Evolutionary conservation across 2,113 vertebrate species (phyloP).

Genomic region (Sylvilagus bachmani): DNA sequence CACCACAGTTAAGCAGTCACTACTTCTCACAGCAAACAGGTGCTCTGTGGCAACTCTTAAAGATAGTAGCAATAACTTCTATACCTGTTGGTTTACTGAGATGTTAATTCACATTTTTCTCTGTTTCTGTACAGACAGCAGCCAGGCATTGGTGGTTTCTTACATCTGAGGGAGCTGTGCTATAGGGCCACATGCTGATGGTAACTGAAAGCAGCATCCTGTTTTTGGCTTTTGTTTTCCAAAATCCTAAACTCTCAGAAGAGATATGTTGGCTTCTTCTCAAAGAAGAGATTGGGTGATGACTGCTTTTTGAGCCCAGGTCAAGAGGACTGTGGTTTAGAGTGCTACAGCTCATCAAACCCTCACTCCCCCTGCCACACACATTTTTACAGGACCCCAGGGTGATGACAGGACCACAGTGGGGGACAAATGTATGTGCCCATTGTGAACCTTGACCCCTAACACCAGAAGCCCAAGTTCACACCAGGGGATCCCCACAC

Average conservation of each 20-base stretch:
- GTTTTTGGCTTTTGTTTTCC: neutral
- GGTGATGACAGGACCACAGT: neutral
- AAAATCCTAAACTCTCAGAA: neutral
- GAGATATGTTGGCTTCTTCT: neutral
- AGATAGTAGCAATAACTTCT: neutral
- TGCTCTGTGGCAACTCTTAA: neutral
- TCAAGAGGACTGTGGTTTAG: neutral
- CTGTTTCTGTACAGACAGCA: neutral
- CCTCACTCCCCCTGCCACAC: fast-evolving
- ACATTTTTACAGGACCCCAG: neutral
- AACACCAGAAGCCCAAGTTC: neutral
- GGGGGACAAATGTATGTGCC: no score
- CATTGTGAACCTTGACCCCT: neutral
- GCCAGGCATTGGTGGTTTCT: neutral
- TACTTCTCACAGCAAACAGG: neutral
- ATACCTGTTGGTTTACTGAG: neutral
- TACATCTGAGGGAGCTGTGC: neutral
- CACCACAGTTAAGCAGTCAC: no score
- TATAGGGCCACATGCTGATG: neutral
- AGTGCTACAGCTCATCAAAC: neutral
- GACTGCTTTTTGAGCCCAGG: neutral
- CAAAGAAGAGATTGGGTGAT: neutral
- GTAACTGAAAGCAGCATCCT: neutral
- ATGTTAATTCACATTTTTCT: neutral
- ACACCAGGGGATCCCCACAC: neutral